Conservation (phyloP, 1,140 invertebrate species). For the Trialeurodes vaporariorum region DNA sequence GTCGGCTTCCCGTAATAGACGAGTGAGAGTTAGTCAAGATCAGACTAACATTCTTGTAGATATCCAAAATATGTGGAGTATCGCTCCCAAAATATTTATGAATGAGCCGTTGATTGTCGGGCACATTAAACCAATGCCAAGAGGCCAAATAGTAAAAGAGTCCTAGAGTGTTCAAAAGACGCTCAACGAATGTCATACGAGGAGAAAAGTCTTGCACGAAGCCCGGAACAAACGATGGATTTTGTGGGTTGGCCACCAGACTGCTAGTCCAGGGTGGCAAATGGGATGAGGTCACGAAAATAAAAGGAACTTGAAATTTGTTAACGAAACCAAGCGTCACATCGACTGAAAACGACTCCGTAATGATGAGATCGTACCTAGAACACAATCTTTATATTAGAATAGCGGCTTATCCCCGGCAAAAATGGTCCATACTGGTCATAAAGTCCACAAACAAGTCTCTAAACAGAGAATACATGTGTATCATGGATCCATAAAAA, state of each 20-base stretch:
- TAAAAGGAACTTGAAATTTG: too few relatives aligned
- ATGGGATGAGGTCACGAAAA: too few relatives aligned
- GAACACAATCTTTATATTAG: too few relatives aligned
- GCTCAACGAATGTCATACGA: conserved; percentile 15
- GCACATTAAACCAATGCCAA: background rate
- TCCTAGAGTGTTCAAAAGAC: conserved; percentile 15
- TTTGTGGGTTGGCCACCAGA: conserved; percentile 23
- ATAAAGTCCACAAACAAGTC: too few relatives aligned
- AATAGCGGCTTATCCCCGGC: too few relatives aligned
- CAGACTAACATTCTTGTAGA: conserved; percentile 44
- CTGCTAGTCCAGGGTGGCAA: conserved; percentile 46
- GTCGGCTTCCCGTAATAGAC: conserved; percentile 41
- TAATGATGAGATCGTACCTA: too few relatives aligned
- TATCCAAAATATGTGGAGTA: conserved; percentile 37
- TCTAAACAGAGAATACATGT: too few relatives aligned
- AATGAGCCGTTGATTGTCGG: conserved; percentile 13
- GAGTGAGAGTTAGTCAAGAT: conserved; percentile 53
- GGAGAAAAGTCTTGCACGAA: conserved; percentile 10
- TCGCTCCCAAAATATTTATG: conserved; percentile 20
- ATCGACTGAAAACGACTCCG: too few relatives aligned
- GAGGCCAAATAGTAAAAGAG: background rate
- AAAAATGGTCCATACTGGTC: too few relatives aligned
- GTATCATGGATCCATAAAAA: too few relatives aligned
- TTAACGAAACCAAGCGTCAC: too few relatives aligned
- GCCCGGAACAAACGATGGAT: conserved; percentile 20